Base-by-base conservation (phyloP, 2,113 vertebrate species). In the Struthio camelus region DNA sequence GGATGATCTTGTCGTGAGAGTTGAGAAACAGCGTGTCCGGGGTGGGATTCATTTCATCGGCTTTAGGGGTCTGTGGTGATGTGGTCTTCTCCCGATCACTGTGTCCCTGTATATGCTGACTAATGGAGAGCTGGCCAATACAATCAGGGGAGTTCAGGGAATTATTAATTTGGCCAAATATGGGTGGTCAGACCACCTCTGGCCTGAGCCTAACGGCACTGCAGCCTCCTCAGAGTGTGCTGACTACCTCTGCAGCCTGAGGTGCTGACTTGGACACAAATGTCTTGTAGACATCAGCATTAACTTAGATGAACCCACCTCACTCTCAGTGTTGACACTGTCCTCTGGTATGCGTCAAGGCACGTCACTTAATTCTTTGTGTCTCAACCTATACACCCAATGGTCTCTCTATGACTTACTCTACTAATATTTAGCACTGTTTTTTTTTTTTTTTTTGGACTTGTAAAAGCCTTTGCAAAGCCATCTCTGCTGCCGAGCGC, bases 151-250 rank as follows among this genome's bases (percentile, higher is more conserved):
- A 14, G 22, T 51, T 87, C 32, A 56, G 44, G 48, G 38, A 56
- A 7, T 28, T 76, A 11, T 6, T 59, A 42, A 80, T 64, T 70
- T 36, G 71, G 18, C 7, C n/a, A 79, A 48, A 89, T 0, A 1
- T 6, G 4, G 16, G 10, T 28, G 56, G 14, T 54, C 38, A 59
- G 7, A 28, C 3, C 22, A 61, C 42, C 40, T 78, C 53, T 16
- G 28, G 54, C 28, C 54, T 30, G 54, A 56, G 56, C 30, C 19
- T 30, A 34, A 34, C 19, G 56, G 30, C 56, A 34, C 56, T 86
- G 14, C 40, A 84, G 10, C 2, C 8, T 13, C 16, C 1, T 0
- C 6, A 3, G 11, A 42, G 40, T 17, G 42, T 34, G 71, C 2
- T 89, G 27, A 22, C 50, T 59, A 4, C 9, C 51, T 87, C n/a